These are phyloP conservation scores for Hippocampus zosterae DNA, from an alignment of 2,113 vertebrate species.

Conservation along the genomic window DNA sequence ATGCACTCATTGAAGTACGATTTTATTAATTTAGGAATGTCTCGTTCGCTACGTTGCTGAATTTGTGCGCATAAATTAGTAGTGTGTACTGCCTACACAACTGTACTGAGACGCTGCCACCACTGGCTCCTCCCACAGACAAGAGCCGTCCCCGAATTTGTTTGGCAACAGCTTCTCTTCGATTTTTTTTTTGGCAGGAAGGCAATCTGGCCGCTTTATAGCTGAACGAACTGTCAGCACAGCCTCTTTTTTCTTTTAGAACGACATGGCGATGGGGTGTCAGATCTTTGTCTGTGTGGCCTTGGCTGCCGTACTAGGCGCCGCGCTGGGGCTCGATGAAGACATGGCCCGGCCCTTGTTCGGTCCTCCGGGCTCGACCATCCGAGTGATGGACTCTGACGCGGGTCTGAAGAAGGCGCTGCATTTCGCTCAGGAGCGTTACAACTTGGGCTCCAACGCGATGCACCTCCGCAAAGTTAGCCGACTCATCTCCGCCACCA, in stretches of 20 bases:
- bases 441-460: constrained; percentile 77
- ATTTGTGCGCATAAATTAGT: neutral
- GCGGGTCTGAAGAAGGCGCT: constrained; percentile 67
- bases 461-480: constrained; percentile 74
- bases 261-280: constrained; percentile 40
- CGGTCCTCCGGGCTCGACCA: constrained; percentile 52
- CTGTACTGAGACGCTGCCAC: neutral
- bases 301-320: constrained; percentile 34
- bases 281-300: constrained; percentile 2
- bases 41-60: too few species aligned
- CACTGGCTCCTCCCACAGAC: constrained; percentile 31
- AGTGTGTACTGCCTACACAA: too few species aligned
- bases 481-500: constrained; percentile 67
- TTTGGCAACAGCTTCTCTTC: constrained; percentile 38
- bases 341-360: constrained; percentile 52
- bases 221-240: neutral
- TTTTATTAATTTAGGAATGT: too few species aligned
- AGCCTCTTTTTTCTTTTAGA: constrained; percentile 8
- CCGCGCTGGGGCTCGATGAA: constrained; percentile 45
- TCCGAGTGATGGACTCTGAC: constrained; percentile 59
- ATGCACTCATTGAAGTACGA: too few species aligned
- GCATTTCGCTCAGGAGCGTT: constrained; percentile 73
- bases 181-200: constrained; percentile 5
- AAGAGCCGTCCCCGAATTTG: neutral
- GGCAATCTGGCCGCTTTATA: constrained; percentile 19